Base-by-base conservation (phyloP, 1,140 invertebrate species). In the Copidosoma floridanum region DNA sequence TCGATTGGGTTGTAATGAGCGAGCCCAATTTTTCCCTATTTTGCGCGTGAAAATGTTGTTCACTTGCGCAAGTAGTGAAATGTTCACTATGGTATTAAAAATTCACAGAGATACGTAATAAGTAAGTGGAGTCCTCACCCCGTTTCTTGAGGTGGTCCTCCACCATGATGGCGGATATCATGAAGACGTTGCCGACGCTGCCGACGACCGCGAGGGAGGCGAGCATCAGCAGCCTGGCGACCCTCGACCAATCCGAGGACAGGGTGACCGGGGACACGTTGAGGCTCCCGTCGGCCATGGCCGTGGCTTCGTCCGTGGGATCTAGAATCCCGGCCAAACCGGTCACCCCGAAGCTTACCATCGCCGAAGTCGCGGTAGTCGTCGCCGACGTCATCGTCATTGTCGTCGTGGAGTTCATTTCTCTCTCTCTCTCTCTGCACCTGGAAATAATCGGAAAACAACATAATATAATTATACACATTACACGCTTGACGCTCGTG, bases 101-200 rank as follows among this genome's bases (percentile, higher is more conserved):
- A n/a, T n/a, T n/a, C n/a, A n/a, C n/a, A n/a, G n/a, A n/a, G n/a
- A n/a, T n/a, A n/a, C n/a, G n/a, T n/a, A n/a, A n/a, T n/a, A n/a
- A n/a, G n/a, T n/a, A n/a, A n/a, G n/a, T n/a, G n/a, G n/a, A n/a
- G n/a, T n/a, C n/a, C 32, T 75, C 75, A 88, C 88, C 88, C 83
- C 83, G 81, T 75, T 86, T 86, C 66, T 86, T 85, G 1, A 89
- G 76, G 67, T 88, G 85, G 65, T 89, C 86, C 61, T 89, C 87
- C 18, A 88, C 86, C 80, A 89, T 88, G 26, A 90, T 84, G 3
- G 89, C 86, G 27, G 86, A 88, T 68, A 90, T 89, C 83, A 89
- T 88, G 70, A 90, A 90, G 43, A 90, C 85, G 68, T 89, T 89
- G 21, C 88, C 88, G 29, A 90, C 82, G 60, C 86, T 88, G 3